Percentiles rank a stretch among this genome's conserved stretches.
Conservation (phyloP, 2,888 invertebrate species). For the Sarcophaga carnaria region DNA sequence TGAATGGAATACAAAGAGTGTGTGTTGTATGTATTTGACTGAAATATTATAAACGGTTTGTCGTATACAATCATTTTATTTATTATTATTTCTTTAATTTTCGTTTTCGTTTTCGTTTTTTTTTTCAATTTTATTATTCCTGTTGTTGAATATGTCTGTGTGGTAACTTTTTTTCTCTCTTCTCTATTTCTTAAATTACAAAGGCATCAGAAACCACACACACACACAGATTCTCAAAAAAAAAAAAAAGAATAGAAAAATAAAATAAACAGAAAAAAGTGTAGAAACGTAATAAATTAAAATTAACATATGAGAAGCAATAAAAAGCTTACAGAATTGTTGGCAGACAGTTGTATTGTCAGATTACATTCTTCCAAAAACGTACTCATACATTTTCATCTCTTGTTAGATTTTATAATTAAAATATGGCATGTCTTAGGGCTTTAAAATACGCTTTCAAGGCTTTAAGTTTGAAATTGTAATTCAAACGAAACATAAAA, state of each 20-base stretch:
- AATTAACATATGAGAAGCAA: constrained; percentile 5
- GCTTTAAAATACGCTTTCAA: no score
- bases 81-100: neutral
- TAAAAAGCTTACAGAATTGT: neutral
- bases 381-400: neutral
- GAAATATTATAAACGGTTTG: constrained; percentile 40
- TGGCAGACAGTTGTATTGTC: neutral
- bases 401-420: neutral
- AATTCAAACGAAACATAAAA: no score
- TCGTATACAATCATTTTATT: constrained; percentile 26
- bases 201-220: no score
- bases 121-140: neutral
- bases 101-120: neutral
- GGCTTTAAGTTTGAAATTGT: no score
- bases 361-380: neutral
- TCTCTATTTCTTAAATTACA: no score
- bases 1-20: constrained; percentile 48
- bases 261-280: no score
- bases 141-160: neutral
- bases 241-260: no score
- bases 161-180: neutral
- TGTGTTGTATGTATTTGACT: constrained; percentile 27
- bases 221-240: no score
- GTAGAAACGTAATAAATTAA: neutral
- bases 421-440: no score